Conservation (phyloP, 2,113 vertebrate genomes). For the Felis catus region F.catus_Fca126_mat1.0 CM031411.1:108812001-108812500, state of each 20-base stretch:
- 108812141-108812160: background rate
- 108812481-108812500: constrained; percentile 11
- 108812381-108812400: constrained; percentile 81
- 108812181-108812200: constrained; percentile 44
- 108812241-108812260: constrained; percentile 39
- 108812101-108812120: constrained; percentile 6
- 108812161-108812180: constrained; percentile 20
- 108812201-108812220: background rate
- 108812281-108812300: constrained; percentile 47
- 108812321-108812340: constrained; percentile 71
- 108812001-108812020: background rate
- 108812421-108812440: constrained; percentile 66
- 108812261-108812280: constrained; percentile 58
- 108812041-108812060: background rate
- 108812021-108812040: constrained; percentile 56
- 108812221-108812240: background rate
- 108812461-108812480: constrained; percentile 52
- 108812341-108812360: constrained; percentile 74
- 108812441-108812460: constrained; percentile 66
- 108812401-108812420: constrained; percentile 82
- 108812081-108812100: background rate
- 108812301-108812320: constrained; percentile 53
- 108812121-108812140: background rate
- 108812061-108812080: constrained; percentile 24
- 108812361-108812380: constrained; percentile 82